Conservation (phyloP, 2,113 vertebrate species). For the Pardalotus punctatus region DNA sequence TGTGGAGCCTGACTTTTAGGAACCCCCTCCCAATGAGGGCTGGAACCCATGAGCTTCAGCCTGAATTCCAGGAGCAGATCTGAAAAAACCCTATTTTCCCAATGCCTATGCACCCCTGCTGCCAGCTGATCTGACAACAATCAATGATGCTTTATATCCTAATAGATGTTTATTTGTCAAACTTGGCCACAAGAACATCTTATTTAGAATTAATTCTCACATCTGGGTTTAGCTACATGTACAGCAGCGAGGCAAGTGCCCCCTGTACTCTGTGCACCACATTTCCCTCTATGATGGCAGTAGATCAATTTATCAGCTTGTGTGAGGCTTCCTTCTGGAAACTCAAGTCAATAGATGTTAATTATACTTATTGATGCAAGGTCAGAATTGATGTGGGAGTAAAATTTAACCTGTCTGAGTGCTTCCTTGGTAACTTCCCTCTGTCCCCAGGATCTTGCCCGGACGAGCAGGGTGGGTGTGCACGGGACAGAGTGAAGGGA, state of each 20-base stretch:
- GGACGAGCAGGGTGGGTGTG: not conserved
- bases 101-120: not conserved
- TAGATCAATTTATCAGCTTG: not conserved
- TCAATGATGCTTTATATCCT: not conserved
- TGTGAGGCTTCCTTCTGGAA: not conserved
- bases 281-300: not conserved
- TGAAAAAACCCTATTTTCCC: not conserved
- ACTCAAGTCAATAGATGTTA: not conserved
- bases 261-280: not conserved
- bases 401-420: not conserved
- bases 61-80: not conserved
- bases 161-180: slow-evolving; percentile 1
- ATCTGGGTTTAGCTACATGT: not conserved
- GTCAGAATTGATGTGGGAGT: not conserved
- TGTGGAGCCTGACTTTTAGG: not conserved
- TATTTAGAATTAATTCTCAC: not conserved
- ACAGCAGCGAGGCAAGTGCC: not conserved
- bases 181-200: not conserved
- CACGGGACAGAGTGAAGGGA: accelerated
- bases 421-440: not conserved
- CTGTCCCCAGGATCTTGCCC: not conserved
- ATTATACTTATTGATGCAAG: not conserved
- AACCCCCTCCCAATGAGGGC: accelerated
- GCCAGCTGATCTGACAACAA: not conserved
- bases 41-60: accelerated